Evolutionary conservation across 2,113 vertebrate species (phyloP), one percentile per base, ranked within the genome.

Genomic region (Casuarius casuarius): DNA sequence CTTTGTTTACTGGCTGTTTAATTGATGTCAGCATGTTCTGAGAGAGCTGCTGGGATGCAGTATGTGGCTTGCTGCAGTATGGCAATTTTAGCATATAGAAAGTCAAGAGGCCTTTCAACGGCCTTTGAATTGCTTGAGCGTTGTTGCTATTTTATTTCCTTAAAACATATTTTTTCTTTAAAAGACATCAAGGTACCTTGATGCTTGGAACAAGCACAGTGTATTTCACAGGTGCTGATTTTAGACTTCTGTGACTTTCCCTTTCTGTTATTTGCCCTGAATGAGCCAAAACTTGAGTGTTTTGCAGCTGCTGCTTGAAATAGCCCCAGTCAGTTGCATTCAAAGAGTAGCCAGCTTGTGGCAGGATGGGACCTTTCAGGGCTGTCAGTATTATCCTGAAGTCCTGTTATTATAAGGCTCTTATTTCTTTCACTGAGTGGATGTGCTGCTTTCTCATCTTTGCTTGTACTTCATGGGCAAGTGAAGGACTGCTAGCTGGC

Each of bases 1-100:
- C 21, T 84, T 80, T 87, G 49, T 87, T 75, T 92, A 26, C 44
- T 72, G 35, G 54, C n/a, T 17, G 56, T 89, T 93, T 83, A 70
- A 42, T 38, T 93, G 54, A 35, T 70, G 73, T 91, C 72, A 59
- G 75, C 31, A 28, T 84, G 25, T 90, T 92, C 68, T 81, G 40
- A 46, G 65, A 84, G 86, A 40, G 10, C 63, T 81, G 44, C 78
- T 74, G 68, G 90, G 33, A n/a, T 79, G 71, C 28, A 59, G 40
- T 40, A 40, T 25, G 33, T 88, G 58, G 3, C 76, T 88, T 82
- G 40, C 33, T 92, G 77, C 23, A 0, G 1, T 13, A 70, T 49
- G 51, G 33, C 25, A 67, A 62, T 84, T 51, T 48, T 38, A 38
- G 38, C 38, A 38, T 38, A 38, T 38, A 12, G 31, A 87, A 94